These are phyloP conservation scores for Andrena minutula DNA, from an alignment of 2,888 invertebrate genomes.

Conservation along the genomic window DNA sequence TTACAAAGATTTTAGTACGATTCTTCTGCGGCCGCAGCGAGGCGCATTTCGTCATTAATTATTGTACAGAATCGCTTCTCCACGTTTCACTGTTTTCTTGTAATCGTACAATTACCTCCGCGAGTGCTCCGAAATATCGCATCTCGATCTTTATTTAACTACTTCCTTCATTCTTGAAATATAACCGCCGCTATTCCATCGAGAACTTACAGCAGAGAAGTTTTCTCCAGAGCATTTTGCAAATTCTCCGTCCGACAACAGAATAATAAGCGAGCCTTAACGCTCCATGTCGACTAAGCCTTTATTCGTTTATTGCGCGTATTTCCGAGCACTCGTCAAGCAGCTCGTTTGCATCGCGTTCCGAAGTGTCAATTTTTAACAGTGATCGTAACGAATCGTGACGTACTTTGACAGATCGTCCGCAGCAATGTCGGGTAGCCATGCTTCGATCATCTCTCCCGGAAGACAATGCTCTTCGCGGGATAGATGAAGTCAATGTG, in stretches of 20 bases:
- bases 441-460: constrained; percentile 30
- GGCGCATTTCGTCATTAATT: constrained; percentile 40
- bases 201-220: not conserved
- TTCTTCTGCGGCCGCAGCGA: constrained; percentile 37
- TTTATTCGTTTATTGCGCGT: not conserved
- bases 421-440: constrained; percentile 25
- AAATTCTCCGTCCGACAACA: constrained; percentile 50
- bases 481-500: constrained; percentile 2
- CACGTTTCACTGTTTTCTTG: constrained; percentile 22
- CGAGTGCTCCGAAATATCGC: constrained; percentile 26
- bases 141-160: constrained; percentile 1
- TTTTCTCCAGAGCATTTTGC: constrained; percentile 28
- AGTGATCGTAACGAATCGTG: constrained; percentile 22
- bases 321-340: constrained; percentile 46
- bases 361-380: constrained; percentile 41
- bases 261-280: not conserved
- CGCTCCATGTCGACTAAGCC: not conserved
- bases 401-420: constrained; percentile 22
- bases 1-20: constrained; percentile 43
- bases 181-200: not conserved
- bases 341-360: not conserved
- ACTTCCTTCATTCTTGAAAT: not conserved
- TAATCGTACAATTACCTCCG: constrained; percentile 4
- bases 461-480: constrained; percentile 3
- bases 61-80: constrained; percentile 5